Evolutionary conservation across 2,888 invertebrate genomes (phyloP), one percentile per base, ranked within the genome.

Genomic region (Venusia cambrica): DNA sequence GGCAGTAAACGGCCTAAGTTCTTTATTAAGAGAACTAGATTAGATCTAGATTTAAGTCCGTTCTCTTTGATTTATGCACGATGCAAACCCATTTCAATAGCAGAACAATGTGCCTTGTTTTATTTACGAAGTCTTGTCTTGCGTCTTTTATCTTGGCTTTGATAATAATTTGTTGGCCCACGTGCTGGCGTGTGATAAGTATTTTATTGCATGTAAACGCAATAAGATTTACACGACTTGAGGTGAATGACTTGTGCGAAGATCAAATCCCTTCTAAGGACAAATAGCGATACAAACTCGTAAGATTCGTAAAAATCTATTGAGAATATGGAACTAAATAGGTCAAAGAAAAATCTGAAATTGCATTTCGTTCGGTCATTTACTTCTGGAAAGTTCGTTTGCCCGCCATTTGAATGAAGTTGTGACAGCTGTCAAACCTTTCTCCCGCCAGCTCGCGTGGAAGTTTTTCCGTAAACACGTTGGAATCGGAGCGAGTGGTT

Each of bases 1-100:
- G n/a, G 7, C 5, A 12, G 13, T 39, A 11, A 15, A 30, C 16
- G 2, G 14, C n/a, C n/a, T n/a, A n/a, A n/a, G n/a, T 33, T 74
- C 72, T 54, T 24, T 66, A 73, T 73, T 70, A 74, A 63, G 44
- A 56, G 65, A 49, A 63, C 67, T 67, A 66, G 58, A 64, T 26
- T 47, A 25, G 24, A 62, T 54, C 51, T 50, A 33, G 33, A 38
- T 39, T 39, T 17, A 29, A 34, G 25, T 26, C 51, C 52, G 57
- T 58, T 53, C 22, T 47, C 39, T 49, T 63, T 72, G 65, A 70
- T 60, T 63, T n/a, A n/a, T n/a, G n/a, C n/a, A n/a, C n/a, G n/a
- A n/a, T n/a, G n/a, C n/a, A n/a, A n/a, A n/a, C n/a, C n/a, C n/a
- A n/a, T n/a, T n/a, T n/a, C n/a, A n/a, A n/a, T n/a, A n/a, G n/a